These are phyloP conservation scores for Lucifuga dentata DNA, from an alignment of 2,113 vertebrate species.

Conservation along the genomic window DNA sequence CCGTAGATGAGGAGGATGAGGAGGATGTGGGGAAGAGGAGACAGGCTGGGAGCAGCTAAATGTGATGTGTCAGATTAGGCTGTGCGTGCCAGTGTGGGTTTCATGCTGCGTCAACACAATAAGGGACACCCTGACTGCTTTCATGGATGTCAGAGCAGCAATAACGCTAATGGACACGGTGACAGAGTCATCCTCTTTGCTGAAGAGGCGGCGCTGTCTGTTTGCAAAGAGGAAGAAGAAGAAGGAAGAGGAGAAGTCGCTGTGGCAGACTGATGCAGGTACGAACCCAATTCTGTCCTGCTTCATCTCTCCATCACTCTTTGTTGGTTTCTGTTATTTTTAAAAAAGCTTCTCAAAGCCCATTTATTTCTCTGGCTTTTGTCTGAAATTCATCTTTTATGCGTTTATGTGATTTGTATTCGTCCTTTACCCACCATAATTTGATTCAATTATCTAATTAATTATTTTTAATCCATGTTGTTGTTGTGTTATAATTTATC, in stretches of 20 bases:
- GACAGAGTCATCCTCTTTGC: slow-evolving; percentile 58
- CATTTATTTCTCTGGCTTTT: no score
- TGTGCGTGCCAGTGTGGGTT: slow-evolving; percentile 58
- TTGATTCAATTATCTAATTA: no score
- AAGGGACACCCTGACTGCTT: slow-evolving; percentile 60
- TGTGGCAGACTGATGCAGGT: slow-evolving; percentile 50
- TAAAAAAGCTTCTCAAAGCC: no score
- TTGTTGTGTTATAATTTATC: no score
- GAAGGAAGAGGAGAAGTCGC: slow-evolving; percentile 31
- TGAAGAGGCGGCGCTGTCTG: no score
- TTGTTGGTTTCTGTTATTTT: slow-evolving; percentile 3
- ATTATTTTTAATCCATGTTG: no score
- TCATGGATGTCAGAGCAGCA: slow-evolving; percentile 63
- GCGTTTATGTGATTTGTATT: no score
- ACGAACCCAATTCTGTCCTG: slow-evolving; percentile 16
- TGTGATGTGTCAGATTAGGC: slow-evolving; percentile 75
- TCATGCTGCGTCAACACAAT: slow-evolving; percentile 65
- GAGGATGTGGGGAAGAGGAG: slow-evolving; percentile 25
- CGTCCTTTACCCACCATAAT: no score
- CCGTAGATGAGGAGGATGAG: no score
- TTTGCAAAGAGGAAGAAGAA: slow-evolving; percentile 29
- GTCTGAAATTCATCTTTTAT: no score
- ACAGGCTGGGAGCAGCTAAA: slow-evolving; percentile 34
- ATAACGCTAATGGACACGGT: slow-evolving; percentile 70
- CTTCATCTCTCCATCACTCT: slow-evolving; percentile 40